Evolutionary conservation across 1,140 invertebrate genomes (phyloP), one percentile per base, ranked within the genome.

Genomic region (Aphelinus atriplicis): DNA sequence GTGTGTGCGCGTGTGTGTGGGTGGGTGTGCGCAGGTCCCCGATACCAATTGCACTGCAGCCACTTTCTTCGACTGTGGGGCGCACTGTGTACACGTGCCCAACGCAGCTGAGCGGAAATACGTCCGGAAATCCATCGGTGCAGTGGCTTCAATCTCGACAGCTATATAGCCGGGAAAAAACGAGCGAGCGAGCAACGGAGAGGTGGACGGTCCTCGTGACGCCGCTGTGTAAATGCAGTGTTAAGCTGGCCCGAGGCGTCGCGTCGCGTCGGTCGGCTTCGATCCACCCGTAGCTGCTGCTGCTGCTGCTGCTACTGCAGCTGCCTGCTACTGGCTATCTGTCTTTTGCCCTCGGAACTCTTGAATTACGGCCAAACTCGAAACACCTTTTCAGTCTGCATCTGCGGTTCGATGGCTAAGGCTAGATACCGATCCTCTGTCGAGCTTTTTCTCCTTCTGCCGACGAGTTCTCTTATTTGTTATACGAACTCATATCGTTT

Each of bases 341-440:
- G 51, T 71, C 61, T 48, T 77, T 78, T 76, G n/a, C 70, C 50
- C 53, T 76, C 55, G 77, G 65, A 77, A 66, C 42, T 76, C 66
- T 77, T 76, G 74, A 78, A 80, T 78, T 78, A 77, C 73, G 50
- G 57, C 67, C 57, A 77, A 80, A 80, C 73, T 76, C 76, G 66
- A 79, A 79, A 77, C 78, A 77, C 76, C 57, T 67, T 71, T 67
- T 57, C 51, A 65, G 68, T 67, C 63, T 66, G 61, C 63, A 60
- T 77, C 70, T 69, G 60, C 58, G 5, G 42, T 45, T 43, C 75
- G n/a, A 60, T 64, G 58, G 69, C 51, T 73, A 48, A 43, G 55
- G 71, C 46, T 61, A 77, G 61, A 65, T 26, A 26, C 47, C 67
- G 55, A 77, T 77, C 62, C 64, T 73, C 74, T 77, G 74, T 77